A percentile compares a stretch with the other conserved stretches of the same genome.
Evolutionary conservation across 2,888 invertebrate genomes (phyloP).

Genomic region (Peribatodes rhomboidaria): DNA sequence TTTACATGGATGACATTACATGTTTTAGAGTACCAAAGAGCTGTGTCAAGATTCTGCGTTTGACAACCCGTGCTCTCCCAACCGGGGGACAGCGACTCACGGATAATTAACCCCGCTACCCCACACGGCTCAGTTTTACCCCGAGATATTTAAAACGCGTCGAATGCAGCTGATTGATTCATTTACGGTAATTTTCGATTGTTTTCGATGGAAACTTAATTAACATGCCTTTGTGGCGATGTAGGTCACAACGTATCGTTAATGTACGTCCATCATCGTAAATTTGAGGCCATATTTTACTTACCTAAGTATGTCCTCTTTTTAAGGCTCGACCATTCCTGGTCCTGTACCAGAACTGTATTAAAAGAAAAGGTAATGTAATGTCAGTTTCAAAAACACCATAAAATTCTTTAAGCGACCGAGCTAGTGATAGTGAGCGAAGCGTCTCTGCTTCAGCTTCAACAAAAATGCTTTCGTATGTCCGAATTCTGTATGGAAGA

Average conservation of each 20-base stretch:
- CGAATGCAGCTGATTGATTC: conserved; percentile 64
- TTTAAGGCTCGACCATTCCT: no score
- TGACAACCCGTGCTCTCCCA: conserved; percentile 19
- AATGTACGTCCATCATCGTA: background rate
- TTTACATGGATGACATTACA: no score
- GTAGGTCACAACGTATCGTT: conserved; percentile 8
- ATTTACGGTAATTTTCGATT: conserved; percentile 38
- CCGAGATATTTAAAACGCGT: conserved; percentile 59
- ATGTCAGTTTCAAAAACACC: background rate
- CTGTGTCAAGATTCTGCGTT: background rate
- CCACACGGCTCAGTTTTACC: conserved; percentile 43
- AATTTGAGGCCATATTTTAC: no score
- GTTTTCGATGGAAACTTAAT: background rate
- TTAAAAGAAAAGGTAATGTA: no score
- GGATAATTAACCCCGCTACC: conserved; percentile 65
- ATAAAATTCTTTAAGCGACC: no score
- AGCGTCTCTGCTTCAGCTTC: no score
- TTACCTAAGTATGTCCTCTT: no score
- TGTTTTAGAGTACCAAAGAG: no score
- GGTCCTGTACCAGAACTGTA: no score
- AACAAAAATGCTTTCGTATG: no score
- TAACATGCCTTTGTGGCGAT: conserved; percentile 17
- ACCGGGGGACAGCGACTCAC: conserved; percentile 48
- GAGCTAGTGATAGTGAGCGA: no score
- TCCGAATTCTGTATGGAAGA: no score